These are phyloP conservation scores for Eretmochelys imbricata DNA, from an alignment of 2,113 vertebrate species.

Conservation along the genomic window DNA sequence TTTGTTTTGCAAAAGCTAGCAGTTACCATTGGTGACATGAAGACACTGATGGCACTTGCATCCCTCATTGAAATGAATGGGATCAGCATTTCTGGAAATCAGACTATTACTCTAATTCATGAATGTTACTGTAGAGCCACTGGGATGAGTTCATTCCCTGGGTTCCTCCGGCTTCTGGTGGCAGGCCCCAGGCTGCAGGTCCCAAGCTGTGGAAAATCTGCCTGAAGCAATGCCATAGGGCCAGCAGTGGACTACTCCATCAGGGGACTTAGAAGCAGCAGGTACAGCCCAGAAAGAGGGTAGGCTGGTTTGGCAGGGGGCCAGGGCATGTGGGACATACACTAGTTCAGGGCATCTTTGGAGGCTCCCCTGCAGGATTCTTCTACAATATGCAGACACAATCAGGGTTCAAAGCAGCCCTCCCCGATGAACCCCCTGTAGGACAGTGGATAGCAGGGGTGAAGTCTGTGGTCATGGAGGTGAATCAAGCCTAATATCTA, in stretches of 20 bases:
- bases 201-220: background rate
- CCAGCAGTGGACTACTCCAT: background rate
- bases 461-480: background rate
- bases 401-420: background rate
- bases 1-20: background rate
- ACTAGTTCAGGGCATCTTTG: background rate
- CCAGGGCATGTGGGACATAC: background rate
- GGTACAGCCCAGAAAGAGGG: background rate
- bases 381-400: background rate
- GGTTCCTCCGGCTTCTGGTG: background rate
- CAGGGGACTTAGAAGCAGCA: background rate
- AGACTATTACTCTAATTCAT: background rate
- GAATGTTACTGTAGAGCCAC: background rate
- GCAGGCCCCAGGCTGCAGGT: background rate
- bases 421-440: background rate
- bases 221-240: background rate
- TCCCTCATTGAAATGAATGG: background rate
- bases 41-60: background rate
- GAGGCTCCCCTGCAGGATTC: background rate
- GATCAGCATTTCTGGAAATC: background rate
- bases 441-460: background rate
- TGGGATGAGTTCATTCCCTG: background rate
- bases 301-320: background rate
- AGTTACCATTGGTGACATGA: accelerated
- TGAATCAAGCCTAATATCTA: background rate